Percentiles rank a stretch among this genome's conserved stretches.
Conservation (phyloP, 1,140 invertebrate species). For the Belonocnema kinseyi region DNA sequence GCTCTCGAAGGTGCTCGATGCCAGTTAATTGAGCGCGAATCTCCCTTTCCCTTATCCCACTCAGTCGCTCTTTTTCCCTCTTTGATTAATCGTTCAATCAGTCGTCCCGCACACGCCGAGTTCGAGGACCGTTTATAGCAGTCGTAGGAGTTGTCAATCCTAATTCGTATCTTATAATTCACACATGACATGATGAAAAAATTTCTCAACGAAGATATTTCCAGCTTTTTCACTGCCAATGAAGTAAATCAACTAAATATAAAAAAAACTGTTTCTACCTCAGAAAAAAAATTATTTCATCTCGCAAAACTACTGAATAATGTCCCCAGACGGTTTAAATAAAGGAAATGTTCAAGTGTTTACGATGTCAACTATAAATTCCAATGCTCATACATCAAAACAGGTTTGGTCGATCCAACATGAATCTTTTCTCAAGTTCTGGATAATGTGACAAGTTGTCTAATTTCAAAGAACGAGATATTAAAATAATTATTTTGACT, state of each 20-base stretch:
- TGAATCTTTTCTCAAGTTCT: neutral
- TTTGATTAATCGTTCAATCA: conserved; percentile 63
- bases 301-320: neutral
- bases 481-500: neutral
- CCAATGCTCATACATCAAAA: conserved; percentile 12
- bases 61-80: conserved; percentile 35
- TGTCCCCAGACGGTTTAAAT: neutral
- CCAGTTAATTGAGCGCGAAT: conserved; percentile 61
- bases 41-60: conserved; percentile 19
- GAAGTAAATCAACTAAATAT: too few species aligned
- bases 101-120: conserved; percentile 34
- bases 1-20: conserved; percentile 52
- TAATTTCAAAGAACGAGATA: conserved; percentile 23
- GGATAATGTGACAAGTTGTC: neutral
- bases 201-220: neutral
- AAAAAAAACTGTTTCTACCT: too few species aligned
- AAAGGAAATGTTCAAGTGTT: neutral
- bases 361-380: neutral
- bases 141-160: conserved; percentile 29
- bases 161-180: conserved; percentile 26
- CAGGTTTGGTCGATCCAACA: neutral
- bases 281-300: too few species aligned
- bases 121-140: conserved; percentile 30
- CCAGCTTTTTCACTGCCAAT: too few species aligned
- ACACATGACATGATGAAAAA: conserved; percentile 7